Evolutionary conservation across 1,140 invertebrate genomes (phyloP).

Genomic region (Pantala flavescens): DNA sequence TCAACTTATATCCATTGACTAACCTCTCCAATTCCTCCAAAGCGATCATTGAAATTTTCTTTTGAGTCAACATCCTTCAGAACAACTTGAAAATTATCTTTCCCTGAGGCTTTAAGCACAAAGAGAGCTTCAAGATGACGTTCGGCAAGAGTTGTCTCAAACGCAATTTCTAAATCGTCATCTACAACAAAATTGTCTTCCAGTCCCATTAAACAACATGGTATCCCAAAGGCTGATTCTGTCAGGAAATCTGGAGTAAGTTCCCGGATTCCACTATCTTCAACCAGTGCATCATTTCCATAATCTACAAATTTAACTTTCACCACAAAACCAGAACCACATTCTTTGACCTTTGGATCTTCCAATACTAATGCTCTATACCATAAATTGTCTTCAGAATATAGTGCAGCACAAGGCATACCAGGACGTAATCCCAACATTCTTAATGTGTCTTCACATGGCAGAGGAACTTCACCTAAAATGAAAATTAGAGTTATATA

Average conservation of each 20-base stretch:
- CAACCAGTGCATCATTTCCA: background rate
- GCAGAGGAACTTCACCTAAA: background rate
- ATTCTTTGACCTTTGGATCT: conserved; percentile 1
- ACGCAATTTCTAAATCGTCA: background rate
- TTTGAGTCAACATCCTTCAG: conserved; percentile 25
- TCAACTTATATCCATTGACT: too few relatives aligned
- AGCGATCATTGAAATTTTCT: conserved; percentile 32
- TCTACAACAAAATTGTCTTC: background rate
- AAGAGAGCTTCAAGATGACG: conserved; percentile 32
- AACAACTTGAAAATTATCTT: conserved; percentile 31
- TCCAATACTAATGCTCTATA: conserved; percentile 52
- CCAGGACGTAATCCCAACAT: conserved; percentile 28
- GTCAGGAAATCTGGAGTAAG: background rate
- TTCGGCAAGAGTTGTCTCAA: conserved; percentile 19
- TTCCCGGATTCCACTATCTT: background rate
- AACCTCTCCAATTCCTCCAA: conserved; percentile 27
- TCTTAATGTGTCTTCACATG: background rate
- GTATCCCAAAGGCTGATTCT: background rate
- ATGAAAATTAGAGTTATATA: too few relatives aligned
- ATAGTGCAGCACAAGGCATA: conserved; percentile 61
- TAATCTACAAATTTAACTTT: background rate
- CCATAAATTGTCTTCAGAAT: conserved; percentile 56
- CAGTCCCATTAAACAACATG: background rate
- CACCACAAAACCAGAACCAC: background rate
- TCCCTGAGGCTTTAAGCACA: conserved; percentile 21